Conservation (phyloP, 1,140 invertebrate species). For the Grapholita molesta region DNA sequence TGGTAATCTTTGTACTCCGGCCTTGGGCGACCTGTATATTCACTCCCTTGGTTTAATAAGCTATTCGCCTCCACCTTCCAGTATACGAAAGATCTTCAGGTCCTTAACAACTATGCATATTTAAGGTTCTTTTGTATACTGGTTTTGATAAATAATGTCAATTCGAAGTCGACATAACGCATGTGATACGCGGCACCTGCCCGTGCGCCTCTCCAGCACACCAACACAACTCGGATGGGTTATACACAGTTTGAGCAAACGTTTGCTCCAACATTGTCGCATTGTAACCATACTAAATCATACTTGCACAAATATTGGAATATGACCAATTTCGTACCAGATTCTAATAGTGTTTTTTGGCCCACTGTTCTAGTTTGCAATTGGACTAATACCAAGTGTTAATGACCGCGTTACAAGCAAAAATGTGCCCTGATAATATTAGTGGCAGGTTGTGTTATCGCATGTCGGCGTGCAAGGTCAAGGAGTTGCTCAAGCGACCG, state of each 20-base stretch:
- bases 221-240: conserved; percentile 6
- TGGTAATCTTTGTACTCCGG: conserved; percentile 50
- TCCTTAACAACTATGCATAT: not conserved
- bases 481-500: conserved; percentile 55
- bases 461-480: conserved; percentile 47
- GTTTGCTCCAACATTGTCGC: not conserved
- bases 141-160: not conserved
- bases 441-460: conserved; percentile 39
- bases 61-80: not conserved
- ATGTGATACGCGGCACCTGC: not conserved
- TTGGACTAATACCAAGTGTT: conserved; percentile 70
- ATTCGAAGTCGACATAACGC: not conserved
- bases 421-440: conserved; percentile 47
- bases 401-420: conserved; percentile 56
- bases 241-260: not conserved
- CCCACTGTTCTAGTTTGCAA: conserved; percentile 62
- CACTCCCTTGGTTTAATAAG: not conserved
- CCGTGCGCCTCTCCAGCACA: not conserved
- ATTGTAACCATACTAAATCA: not conserved
- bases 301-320: conserved; percentile 26
- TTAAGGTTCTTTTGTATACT: not conserved
- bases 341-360: conserved; percentile 50
- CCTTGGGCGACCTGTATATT: conserved; percentile 43
- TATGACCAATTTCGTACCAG: conserved; percentile 24
- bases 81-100: not conserved